These are phyloP conservation scores for Scaeva pyrastri DNA, from an alignment of 2,888 invertebrate genomes.

Conservation along the genomic window DNA sequence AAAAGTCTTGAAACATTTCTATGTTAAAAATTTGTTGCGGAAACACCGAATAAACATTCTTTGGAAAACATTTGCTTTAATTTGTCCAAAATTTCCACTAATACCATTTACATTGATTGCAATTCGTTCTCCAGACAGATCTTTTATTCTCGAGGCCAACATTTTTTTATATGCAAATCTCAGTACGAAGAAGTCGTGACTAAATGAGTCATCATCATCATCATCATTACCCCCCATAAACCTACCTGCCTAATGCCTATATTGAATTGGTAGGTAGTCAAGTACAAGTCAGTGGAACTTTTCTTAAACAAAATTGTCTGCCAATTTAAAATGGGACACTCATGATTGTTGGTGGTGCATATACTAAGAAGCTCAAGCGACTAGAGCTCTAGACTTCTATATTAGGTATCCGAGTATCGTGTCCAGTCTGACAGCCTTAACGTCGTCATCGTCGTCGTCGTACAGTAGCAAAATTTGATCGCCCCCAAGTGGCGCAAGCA, in stretches of 20 bases:
- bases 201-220: constrained; percentile 76
- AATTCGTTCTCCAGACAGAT: neutral
- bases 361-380: neutral
- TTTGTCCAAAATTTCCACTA: neutral
- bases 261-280: neutral
- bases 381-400: constrained; percentile 10
- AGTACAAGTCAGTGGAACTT: constrained; percentile 29
- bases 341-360: constrained; percentile 5
- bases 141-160: neutral
- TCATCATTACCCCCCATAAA: constrained; percentile 41
- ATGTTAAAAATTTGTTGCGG: too few species aligned
- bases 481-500: constrained; percentile 39
- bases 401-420: neutral
- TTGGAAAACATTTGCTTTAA: neutral
- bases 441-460: constrained; percentile 17
- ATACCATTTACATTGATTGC: neutral
- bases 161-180: constrained; percentile 40
- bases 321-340: constrained; percentile 68
- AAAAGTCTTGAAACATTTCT: too few species aligned
- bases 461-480: constrained; percentile 59
- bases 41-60: too few species aligned
- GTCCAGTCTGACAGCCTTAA: constrained; percentile 1
- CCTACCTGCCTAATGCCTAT: too few species aligned
- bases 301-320: constrained; percentile 38
- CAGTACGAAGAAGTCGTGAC: constrained; percentile 76